Conservation (phyloP, 2,888 invertebrate species). For the Ctena decussata region DNA sequence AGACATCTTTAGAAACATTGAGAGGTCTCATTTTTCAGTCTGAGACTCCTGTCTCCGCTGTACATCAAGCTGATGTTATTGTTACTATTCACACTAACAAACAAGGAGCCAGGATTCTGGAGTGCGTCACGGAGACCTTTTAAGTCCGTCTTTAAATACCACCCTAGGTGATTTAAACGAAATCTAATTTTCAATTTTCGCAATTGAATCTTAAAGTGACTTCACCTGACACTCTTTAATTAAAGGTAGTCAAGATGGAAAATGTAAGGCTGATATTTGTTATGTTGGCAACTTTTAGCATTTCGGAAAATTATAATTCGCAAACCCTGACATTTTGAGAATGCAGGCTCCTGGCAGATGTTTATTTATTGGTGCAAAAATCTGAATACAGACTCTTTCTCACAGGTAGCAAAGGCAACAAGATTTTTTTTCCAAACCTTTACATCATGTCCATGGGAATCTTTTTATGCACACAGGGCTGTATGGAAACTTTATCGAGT, state of each 20-base stretch:
- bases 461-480: too few relatives aligned
- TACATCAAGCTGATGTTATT: constrained; percentile 1
- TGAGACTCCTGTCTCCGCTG: not conserved
- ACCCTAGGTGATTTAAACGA: not conserved
- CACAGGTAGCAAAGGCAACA: too few relatives aligned
- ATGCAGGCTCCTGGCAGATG: too few relatives aligned
- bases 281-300: not conserved
- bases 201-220: not conserved
- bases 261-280: not conserved
- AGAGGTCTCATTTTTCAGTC: not conserved
- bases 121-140: not conserved
- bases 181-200: not conserved
- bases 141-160: not conserved
- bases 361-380: too few relatives aligned
- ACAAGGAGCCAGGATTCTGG: constrained; percentile 15
- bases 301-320: not conserved
- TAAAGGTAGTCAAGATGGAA: not conserved
- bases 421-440: too few relatives aligned
- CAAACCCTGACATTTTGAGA: not conserved
- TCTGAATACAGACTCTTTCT: too few relatives aligned
- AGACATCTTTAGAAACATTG: constrained; percentile 1
- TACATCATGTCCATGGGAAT: too few relatives aligned
- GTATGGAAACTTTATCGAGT: too few relatives aligned
- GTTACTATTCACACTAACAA: constrained; percentile 1
- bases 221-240: not conserved